Evolutionary conservation across 2,888 invertebrate species (phyloP), one percentile per base, ranked within the genome.

Genomic region (Thecocarcelia acutangulata): DNA sequence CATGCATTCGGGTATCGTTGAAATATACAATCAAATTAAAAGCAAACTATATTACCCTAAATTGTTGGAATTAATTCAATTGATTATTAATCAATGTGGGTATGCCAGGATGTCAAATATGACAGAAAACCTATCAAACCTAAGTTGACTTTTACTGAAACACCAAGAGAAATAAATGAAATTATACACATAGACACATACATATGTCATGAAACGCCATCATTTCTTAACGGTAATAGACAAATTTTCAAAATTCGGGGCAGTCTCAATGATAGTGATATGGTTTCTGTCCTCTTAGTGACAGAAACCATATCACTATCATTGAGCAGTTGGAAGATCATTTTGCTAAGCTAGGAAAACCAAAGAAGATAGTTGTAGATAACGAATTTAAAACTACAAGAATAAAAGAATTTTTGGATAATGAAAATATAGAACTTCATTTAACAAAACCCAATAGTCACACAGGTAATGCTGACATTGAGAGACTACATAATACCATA

Each of bases 321-420:
- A 68, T 79, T 9, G 80, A 75, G 46, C 24, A 72, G 15, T 19
- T 61, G 48, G 70, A 77, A 19, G 59, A 75, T 1, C 79, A 83
- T 21, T 48, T 82, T 5, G 28, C 80, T 13, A 82, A 69, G 80
- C 28, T 84, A 15, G 80, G 79, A 11, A 81, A 81, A 68, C 79
- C 58, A 42, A n/a, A 17, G 21, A 69, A 81, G 72, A 79, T 80
- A 59, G 33, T 63, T 13, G 79, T 83, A 37, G 80, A 80, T 21
- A 84, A 84, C 63, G 84, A 85, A 80, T 84, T 84, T 50, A 84
- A 83, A 50, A 52, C 76, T n/a, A 33, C 48, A 61, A 72, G 68
- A 9, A 33, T 33, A 33, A 44, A n/a, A 44, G 44, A 15, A n/a
- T n/a, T 44, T 44, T 44, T 44, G 13, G n/a, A 44, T 6, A 44